Conservation (phyloP, 2,797 vertebrate genomes). For the Gymnothorax javanicus region DNA sequence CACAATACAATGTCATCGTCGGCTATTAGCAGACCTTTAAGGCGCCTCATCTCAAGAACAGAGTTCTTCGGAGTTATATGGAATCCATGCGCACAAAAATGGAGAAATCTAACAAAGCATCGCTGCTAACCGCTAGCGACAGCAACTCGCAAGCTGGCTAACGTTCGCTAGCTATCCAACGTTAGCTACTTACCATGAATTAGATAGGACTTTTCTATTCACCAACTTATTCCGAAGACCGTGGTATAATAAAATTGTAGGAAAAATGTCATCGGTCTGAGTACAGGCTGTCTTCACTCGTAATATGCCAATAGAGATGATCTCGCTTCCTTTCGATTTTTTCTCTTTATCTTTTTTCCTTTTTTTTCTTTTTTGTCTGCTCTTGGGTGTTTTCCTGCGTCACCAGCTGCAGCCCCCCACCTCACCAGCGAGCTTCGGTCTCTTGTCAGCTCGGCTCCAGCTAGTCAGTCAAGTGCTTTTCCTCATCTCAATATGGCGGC, state of each 20-base stretch:
- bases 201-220: conserved; percentile 76
- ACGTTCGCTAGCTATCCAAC: conserved; percentile 63
- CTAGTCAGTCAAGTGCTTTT: conserved; percentile 65
- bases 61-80: neutral
- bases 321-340: conserved; percentile 28
- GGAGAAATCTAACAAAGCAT: conserved; percentile 21
- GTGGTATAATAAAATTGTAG: conserved; percentile 62
- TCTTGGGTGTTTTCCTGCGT: conserved; percentile 92
- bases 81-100: neutral
- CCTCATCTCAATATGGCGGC: conserved; percentile 78
- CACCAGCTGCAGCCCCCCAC: conserved; percentile 74
- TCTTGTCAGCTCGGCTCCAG: conserved; percentile 74
- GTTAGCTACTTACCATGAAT: conserved; percentile 78
- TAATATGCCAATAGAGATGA: conserved; percentile 44
- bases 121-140: conserved; percentile 21
- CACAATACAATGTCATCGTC: conserved; percentile 10
- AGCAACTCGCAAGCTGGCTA: conserved; percentile 57
- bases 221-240: conserved; percentile 68
- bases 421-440: conserved; percentile 67
- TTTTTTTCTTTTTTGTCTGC: conserved; percentile 64
- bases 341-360: conserved; percentile 58
- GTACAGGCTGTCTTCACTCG: conserved; percentile 56
- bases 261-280: conserved; percentile 60
- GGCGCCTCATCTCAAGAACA: conserved; percentile 1
- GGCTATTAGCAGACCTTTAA: conserved; percentile 18